Evolutionary conservation across 37 sponge, comb jelly and placozoan genomes (phyloP), one percentile per base, ranked within the genome.

Genomic region (Agelas oroides): DNA sequence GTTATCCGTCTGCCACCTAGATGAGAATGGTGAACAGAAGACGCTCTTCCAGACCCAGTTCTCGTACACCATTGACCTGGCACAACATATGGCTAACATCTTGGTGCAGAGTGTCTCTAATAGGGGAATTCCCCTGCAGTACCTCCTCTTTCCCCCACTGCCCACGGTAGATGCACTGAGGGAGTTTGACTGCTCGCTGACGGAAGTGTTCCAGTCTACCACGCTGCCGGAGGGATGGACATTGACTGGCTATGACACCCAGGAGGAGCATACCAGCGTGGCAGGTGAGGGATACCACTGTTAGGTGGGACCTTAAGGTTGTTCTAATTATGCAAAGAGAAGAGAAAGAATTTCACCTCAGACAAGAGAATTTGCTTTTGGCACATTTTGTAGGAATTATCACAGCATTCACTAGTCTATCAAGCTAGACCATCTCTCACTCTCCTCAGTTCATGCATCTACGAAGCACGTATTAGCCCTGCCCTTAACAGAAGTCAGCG

Each of bases 151-250:
- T 20, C 87, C 87, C 15, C 87, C 73, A 21, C 60, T 78, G 53
- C 14, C 79, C 54, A 30, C 79, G 27, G 46, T 27, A 8, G 72
- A 78, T 11, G 60, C 36, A 0, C 24, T 86, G 59, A 53, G 63
- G 23, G 71, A 69, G 70, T 78, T 73, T 56, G 87, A 86, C 63
- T 16, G 23, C 19, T 61, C 66, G 19, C 64, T 86, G 59, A 78
- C 79, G 24, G 60, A 69, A 2, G 73, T 71, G 14, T 37, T 86
- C 63, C 53, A 71, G 59, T 27, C 56, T 15, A 34, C 39, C 11
- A 25, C 61, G 19, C 78, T 86, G 12, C 87, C 87, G 3, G 53
- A 78, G 11, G 72, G 63, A 20, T 86, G 87, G 87, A 86, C 52
- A 28, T 28, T 86, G 54, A 52, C 73, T 2, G 64, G 64, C 23